These are phyloP conservation scores for Xiphias gladius DNA, from an alignment of 2,113 vertebrate genomes.

Conservation along the genomic window DNA sequence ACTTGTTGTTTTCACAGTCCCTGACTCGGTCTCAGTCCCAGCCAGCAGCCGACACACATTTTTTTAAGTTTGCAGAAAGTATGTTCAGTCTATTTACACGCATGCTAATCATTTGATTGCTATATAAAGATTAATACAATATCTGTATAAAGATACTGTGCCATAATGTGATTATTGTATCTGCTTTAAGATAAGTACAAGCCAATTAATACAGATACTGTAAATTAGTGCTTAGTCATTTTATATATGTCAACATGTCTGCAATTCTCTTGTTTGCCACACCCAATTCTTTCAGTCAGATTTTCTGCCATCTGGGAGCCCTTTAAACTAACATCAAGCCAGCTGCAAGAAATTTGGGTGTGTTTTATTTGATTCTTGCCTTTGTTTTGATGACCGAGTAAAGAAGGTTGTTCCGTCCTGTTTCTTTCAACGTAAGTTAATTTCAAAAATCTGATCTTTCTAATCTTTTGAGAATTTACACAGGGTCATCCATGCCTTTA, in stretches of 20 bases:
- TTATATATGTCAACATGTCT: neutral
- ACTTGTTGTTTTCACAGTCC: constrained; percentile 59
- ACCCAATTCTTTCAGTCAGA: too few species aligned
- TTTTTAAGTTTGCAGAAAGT: neutral
- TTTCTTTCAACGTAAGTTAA: too few species aligned
- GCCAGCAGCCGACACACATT: neutral
- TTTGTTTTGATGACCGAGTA: too few species aligned
- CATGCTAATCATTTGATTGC: neutral
- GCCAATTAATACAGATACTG: neutral
- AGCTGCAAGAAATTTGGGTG: too few species aligned
- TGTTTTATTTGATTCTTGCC: too few species aligned
- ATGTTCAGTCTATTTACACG: neutral
- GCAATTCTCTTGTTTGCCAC: too few species aligned
- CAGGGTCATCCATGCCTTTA: too few species aligned
- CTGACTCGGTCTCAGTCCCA: neutral
- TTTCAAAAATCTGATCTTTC: too few species aligned
- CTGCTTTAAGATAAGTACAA: neutral
- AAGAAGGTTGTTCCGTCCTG: too few species aligned
- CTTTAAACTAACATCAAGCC: too few species aligned
- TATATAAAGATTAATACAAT: neutral
- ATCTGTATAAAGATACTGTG: neutral
- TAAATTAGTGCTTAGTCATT: neutral
- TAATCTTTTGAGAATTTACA: too few species aligned
- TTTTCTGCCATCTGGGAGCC: too few species aligned
- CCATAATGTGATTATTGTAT: neutral